Conservation (phyloP, 2,888 invertebrate genomes). For the Thymelicus lineola region DNA sequence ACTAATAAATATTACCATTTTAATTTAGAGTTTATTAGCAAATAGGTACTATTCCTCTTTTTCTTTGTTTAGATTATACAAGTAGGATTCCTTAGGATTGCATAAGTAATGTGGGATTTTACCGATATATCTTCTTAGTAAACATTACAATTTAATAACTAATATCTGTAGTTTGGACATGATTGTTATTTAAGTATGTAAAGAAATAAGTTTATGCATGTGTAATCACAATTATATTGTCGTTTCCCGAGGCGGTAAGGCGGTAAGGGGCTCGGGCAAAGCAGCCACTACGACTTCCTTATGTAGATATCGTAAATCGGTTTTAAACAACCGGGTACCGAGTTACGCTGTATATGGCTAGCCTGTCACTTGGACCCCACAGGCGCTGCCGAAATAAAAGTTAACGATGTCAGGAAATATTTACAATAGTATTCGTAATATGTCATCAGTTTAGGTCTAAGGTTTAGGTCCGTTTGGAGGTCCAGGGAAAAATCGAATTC, state of each 20-base stretch:
- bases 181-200: constrained; percentile 24
- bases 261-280: constrained; percentile 36
- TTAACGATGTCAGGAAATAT: constrained; percentile 27
- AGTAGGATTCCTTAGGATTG: constrained; percentile 4
- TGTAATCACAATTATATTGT: constrained; percentile 49
- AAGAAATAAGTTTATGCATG: constrained; percentile 27
- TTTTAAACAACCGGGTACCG: constrained; percentile 35
- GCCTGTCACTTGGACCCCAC: constrained; percentile 24
- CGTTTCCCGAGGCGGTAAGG: constrained; percentile 45
- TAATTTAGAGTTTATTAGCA: neutral
- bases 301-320: constrained; percentile 37
- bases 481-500: too few species aligned
- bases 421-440: constrained; percentile 1
- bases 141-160: constrained; percentile 24
- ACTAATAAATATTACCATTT: neutral
- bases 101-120: constrained; percentile 7
- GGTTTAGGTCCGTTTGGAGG: too few species aligned
- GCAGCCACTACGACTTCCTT: constrained; percentile 30
- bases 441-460: too few species aligned
- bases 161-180: constrained; percentile 26
- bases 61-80: too few species aligned
- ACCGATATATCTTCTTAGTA: constrained; percentile 13
- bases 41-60: too few species aligned
- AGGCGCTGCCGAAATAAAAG: constrained; percentile 25
- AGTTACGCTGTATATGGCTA: constrained; percentile 43